phyloP scores from a whole-genome alignment of 2,888 invertebrate species.

The Ecdyonurus torrentis region DNA sequence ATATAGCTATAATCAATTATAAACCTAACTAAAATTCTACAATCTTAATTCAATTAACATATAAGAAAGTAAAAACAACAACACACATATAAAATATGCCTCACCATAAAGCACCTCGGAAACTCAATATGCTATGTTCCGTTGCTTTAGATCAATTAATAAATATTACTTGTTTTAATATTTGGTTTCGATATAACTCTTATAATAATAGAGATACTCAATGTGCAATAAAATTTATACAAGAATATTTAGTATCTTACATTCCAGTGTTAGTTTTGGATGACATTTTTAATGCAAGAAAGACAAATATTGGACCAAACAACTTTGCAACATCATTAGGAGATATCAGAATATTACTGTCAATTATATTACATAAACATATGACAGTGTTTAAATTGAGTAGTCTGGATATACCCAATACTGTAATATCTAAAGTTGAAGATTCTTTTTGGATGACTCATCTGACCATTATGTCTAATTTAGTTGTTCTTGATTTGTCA shows the following conservation, averaged over 20 bases:
- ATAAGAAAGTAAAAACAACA: too few relatives aligned
- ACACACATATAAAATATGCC: background rate
- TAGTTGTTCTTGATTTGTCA: slow-evolving; percentile 13
- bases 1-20: too few relatives aligned
- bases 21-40: too few relatives aligned
- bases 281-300: slow-evolving; percentile 5
- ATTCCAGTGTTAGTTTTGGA: slow-evolving; percentile 6
- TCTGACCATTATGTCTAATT: slow-evolving; percentile 10
- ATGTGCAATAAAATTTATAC: slow-evolving; percentile 2
- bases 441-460: slow-evolving; percentile 14
- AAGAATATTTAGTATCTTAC: slow-evolving; percentile 1
- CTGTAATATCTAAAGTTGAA: slow-evolving; percentile 7
- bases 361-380: slow-evolving; percentile 13
- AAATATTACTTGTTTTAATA: slow-evolving; percentile 12
- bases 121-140: background rate
- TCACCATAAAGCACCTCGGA: background rate
- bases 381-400: slow-evolving; percentile 11
- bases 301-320: background rate
- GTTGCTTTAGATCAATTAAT: slow-evolving; percentile 10
- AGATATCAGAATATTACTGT: slow-evolving; percentile 5
- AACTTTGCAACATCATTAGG: background rate
- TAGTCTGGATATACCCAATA: slow-evolving; percentile 5
- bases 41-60: too few relatives aligned
- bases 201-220: slow-evolving; percentile 11
- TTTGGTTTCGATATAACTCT: slow-evolving; percentile 11